These are phyloP conservation scores for Cerceris rybyensis DNA, from an alignment of 2,888 invertebrate genomes.

Conservation along the genomic window DNA sequence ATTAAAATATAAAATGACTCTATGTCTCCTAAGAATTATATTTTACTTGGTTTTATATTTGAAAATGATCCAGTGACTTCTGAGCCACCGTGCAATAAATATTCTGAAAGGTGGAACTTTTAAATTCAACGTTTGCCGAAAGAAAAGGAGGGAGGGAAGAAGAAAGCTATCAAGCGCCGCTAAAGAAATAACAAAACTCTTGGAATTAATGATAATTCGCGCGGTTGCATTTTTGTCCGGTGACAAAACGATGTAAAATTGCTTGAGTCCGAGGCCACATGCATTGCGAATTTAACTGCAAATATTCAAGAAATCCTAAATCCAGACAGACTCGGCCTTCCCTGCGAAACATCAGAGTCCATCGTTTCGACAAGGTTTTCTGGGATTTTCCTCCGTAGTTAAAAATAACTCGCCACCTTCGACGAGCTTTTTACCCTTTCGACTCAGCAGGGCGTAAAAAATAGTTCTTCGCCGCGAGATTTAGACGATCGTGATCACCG, in stretches of 20 bases:
- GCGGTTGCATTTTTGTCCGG: not conserved
- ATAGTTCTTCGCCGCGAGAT: not conserved
- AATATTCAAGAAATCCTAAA: constrained; percentile 18
- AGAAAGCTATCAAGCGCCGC: too few relatives aligned
- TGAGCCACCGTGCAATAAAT: too few relatives aligned
- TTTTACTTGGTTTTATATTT: too few relatives aligned
- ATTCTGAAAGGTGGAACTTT: too few relatives aligned
- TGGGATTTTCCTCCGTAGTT: constrained; percentile 1
- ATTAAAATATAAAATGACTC: too few relatives aligned
- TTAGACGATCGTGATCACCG: too few relatives aligned
- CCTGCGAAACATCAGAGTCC: not conserved
- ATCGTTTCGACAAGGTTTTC: not conserved
- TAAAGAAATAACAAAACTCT: too few relatives aligned
- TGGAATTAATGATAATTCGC: not conserved
- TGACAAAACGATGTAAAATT: not conserved
- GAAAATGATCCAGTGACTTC: too few relatives aligned
- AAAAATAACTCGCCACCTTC: constrained; percentile 9
- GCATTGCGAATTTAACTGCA: constrained; percentile 7
- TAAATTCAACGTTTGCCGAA: too few relatives aligned
- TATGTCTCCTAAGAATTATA: too few relatives aligned
- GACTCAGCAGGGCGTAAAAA: not conserved
- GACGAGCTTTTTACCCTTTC: not conserved
- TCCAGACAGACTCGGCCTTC: constrained; percentile 17
- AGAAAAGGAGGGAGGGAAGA: too few relatives aligned
- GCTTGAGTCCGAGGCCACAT: not conserved